Percentiles rank a stretch among this genome's conserved stretches.
phyloP scores from a whole-genome alignment of 1,140 invertebrate species.

The Neomicropteryx cornuta region DNA sequence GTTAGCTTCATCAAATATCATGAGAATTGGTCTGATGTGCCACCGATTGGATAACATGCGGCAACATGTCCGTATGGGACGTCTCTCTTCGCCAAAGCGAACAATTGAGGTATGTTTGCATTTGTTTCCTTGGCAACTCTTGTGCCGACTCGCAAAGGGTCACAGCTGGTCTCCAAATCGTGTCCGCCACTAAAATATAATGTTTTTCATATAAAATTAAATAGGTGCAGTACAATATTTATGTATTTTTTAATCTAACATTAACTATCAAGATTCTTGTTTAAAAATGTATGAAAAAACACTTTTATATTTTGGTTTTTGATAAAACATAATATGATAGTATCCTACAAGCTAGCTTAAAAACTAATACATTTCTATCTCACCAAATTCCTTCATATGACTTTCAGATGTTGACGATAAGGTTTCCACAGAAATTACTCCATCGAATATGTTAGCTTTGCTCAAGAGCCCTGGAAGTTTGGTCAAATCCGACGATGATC shows the following conservation, averaged over 20 bases:
- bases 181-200: slow-evolving; percentile 12
- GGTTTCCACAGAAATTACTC: slow-evolving; percentile 6
- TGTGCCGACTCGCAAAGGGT: slow-evolving; percentile 14
- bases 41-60: slow-evolving; percentile 9
- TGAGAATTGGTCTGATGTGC: slow-evolving; percentile 9
- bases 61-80: slow-evolving; percentile 10
- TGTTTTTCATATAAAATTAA: no score
- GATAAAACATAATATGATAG: background rate
- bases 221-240: slow-evolving; percentile 3
- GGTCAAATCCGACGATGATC: slow-evolving; percentile 6
- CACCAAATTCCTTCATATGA: slow-evolving; percentile 11
- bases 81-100: slow-evolving; percentile 12
- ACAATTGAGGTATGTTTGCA: slow-evolving; percentile 14
- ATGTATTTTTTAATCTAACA: background rate
- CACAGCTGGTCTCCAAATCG: slow-evolving; percentile 12
- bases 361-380: background rate
- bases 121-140: slow-evolving; percentile 13
- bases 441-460: slow-evolving; percentile 4
- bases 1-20: background rate
- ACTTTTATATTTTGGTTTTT: background rate
- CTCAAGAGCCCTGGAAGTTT: slow-evolving; percentile 3
- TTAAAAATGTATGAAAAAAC: background rate
- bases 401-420: slow-evolving; percentile 6
- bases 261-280: background rate
- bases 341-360: background rate